Evolutionary conservation across 2,113 vertebrate genomes (phyloP).

Genomic region (chimpanzee (Pan troglodytes)): NHGRI_mPanTro3-v2.1_pri NC_086015.1:124212001-124212500

Average conservation of each 20-base stretch:
- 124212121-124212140: constrained; percentile 15
- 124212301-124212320: constrained; percentile 1
- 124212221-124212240: not conserved
- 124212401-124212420: constrained; percentile 2
- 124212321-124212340: not conserved
- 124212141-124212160: not conserved
- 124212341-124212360: constrained; percentile 18
- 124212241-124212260: not conserved
- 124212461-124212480: not conserved
- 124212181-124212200: not conserved
- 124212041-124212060: not conserved
- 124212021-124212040: not conserved
- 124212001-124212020: constrained; percentile 50
- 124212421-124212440: not conserved
- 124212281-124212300: constrained; percentile 17
- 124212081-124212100: not conserved
- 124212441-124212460: not conserved
- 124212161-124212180: not conserved
- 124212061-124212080: not conserved
- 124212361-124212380: not conserved
- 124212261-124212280: not conserved
- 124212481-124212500: not conserved
- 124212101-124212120: not conserved
- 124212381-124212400: not conserved
- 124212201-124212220: not conserved